A percentile compares a stretch with the other conserved stretches of the same genome.
These are phyloP conservation scores for Bettongia penicillata DNA, from an alignment of 2,113 vertebrate genomes.

Conservation along the genomic window DNA sequence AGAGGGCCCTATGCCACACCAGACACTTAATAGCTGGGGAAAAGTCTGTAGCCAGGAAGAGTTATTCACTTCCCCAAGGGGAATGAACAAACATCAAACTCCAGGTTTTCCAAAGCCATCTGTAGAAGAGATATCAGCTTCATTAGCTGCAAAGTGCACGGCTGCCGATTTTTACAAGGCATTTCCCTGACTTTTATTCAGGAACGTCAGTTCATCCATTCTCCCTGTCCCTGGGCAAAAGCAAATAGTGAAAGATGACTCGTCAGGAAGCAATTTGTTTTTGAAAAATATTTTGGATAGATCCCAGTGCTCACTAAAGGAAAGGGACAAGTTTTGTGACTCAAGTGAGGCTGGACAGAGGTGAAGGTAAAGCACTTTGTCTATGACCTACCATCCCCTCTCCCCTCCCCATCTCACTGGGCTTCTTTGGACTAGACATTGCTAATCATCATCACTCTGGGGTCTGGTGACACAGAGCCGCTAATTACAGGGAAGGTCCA, in stretches of 20 bases:
- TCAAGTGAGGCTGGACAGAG: neutral
- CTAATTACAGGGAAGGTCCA: neutral
- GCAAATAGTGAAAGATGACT: conserved; percentile 68
- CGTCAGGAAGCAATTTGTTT: conserved; percentile 75
- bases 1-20: neutral
- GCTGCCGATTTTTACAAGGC: conserved; percentile 37
- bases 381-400: neutral
- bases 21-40: neutral
- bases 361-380: neutral
- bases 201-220: conserved; percentile 39
- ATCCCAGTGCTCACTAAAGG: conserved; percentile 47
- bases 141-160: conserved; percentile 22
- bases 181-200: conserved; percentile 58
- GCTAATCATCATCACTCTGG: neutral
- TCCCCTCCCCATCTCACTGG: neutral
- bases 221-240: conserved; percentile 64
- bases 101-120: conserved; percentile 54
- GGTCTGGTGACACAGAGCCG: neutral
- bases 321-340: conserved; percentile 51
- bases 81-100: neutral
- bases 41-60: neutral
- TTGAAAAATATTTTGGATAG: conserved; percentile 58
- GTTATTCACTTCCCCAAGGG: neutral
- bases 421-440: neutral
- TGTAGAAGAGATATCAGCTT: conserved; percentile 50